These are phyloP conservation scores for Drosophila trapezifrons DNA, from an alignment of 1,140 invertebrate species.

Conservation along the genomic window DNA sequence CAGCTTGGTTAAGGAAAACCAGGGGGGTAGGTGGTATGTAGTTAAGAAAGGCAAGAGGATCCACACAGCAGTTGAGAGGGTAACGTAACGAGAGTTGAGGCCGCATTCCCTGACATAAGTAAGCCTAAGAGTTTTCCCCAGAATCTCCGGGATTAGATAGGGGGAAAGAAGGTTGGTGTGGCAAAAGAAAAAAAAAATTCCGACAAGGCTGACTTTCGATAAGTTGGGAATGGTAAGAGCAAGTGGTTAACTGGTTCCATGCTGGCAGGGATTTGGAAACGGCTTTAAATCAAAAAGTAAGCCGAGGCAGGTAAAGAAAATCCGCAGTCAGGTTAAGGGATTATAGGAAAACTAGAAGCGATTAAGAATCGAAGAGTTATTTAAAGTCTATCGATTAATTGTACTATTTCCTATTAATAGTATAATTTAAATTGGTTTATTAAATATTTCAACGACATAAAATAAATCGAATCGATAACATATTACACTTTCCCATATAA, in stretches of 20 bases:
- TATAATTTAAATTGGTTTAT: not conserved
- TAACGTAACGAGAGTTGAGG: slow-evolving; percentile 47
- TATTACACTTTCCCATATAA: not conserved
- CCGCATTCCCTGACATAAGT: slow-evolving; percentile 68
- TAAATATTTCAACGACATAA: not conserved
- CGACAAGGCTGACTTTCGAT: slow-evolving; percentile 26
- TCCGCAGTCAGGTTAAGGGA: slow-evolving; percentile 2
- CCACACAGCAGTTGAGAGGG: slow-evolving; percentile 1
- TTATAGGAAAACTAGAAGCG: not conserved
- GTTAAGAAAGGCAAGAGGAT: slow-evolving; percentile 11
- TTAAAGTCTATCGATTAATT: not conserved
- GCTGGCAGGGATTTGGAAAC: slow-evolving; percentile 27
- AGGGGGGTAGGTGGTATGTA: slow-evolving; percentile 1
- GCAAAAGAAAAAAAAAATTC: not conserved
- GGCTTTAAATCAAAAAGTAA: slow-evolving; percentile 34
- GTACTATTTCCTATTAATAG: no score
- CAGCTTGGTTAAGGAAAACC: slow-evolving; percentile 25
- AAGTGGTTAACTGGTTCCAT: slow-evolving; percentile 45
- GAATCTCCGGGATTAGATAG: slow-evolving; percentile 47
- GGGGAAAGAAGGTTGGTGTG: not conserved
- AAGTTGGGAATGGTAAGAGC: slow-evolving; percentile 38
- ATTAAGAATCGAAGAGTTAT: not conserved
- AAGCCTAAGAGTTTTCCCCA: slow-evolving; percentile 67
- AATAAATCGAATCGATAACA: no score
- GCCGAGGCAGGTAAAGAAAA: not conserved